Evolutionary conservation across 1,140 invertebrate genomes (phyloP), one percentile per base, ranked within the genome.

Genomic region (Himalopsyche phryganea): DNA sequence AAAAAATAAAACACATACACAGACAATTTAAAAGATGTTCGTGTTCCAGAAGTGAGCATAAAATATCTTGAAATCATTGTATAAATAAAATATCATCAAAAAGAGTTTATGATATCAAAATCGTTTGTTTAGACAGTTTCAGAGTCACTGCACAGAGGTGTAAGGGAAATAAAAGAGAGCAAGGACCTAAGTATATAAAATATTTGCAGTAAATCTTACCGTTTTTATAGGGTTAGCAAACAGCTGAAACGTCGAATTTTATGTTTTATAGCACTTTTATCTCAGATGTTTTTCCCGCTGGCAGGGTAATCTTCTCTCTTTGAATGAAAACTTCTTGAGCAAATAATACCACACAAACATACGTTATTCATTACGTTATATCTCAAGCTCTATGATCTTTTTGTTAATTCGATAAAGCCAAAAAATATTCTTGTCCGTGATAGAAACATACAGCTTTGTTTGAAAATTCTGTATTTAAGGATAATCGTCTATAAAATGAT

Each of bases 191-290:
- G 47, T 58, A 35, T 44, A 44, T 42, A 42, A 42, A 50, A 50
- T 33, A 50, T 58, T 42, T 35, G 55, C 19, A 48, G 44, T 48
- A 48, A 56, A 56, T 56, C 45, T 56, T 48, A 14, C 18, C 41
- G 7, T 28, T 28, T 48, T 56, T 48, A 48, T 17, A 23, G 56
- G 56, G 56, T 46, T 57, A 57, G 45, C 49, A 47, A 58, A 58
- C 56, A 58, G 56, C 48, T 50, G 56, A 58, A 51, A 52, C 23
- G 48, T 58, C 48, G 49, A 58, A 52, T 58, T 58, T 58, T 58
- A 52, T 58, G 56, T 50, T 58, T 58, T 58, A 58, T 50, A 19
- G 28, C 48, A 44, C 56, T 44, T 36, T 58, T 58, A 58, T 50
- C 47, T 35, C 38, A 46, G 49, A 47, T 49, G 49, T 44, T 51